phyloP scores from a whole-genome alignment of 1,140 invertebrate species.

The Archegozetes longisetosus region DNA sequence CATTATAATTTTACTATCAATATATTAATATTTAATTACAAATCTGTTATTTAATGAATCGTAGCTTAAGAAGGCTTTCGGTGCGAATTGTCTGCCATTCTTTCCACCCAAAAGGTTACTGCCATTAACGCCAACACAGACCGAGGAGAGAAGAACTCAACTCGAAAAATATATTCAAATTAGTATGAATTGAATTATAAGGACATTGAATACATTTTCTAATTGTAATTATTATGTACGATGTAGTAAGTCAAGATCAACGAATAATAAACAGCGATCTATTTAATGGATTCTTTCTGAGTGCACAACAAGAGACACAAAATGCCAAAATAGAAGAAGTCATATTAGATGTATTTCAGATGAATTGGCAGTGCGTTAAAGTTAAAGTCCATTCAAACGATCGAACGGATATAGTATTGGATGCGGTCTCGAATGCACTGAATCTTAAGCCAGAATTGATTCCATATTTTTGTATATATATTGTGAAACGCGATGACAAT shows the following conservation, averaged over 20 bases:
- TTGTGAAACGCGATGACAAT: slow-evolving; percentile 38
- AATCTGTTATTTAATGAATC: slow-evolving; percentile 10
- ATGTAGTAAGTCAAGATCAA: slow-evolving; percentile 63
- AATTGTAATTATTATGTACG: slow-evolving; percentile 27
- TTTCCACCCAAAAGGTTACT: slow-evolving; percentile 90
- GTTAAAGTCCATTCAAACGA: slow-evolving; percentile 63
- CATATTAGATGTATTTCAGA: slow-evolving; percentile 58
- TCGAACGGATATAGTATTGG: slow-evolving; percentile 58
- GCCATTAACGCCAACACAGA: slow-evolving; percentile 56
- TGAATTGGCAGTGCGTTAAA: slow-evolving; percentile 66
- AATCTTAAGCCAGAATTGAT: slow-evolving; percentile 55
- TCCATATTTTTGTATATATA: slow-evolving; percentile 73
- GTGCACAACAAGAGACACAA: slow-evolving; percentile 62
- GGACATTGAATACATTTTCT: slow-evolving; percentile 16
- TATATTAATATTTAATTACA: background rate
- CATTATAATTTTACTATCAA: background rate
- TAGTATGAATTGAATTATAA: slow-evolving; percentile 36
- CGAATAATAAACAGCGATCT: slow-evolving; percentile 55
- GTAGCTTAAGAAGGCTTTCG: slow-evolving; percentile 34
- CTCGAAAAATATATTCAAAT: slow-evolving; percentile 87
- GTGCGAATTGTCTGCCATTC: slow-evolving; percentile 40
- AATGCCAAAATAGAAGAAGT: slow-evolving; percentile 44
- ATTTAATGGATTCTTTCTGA: slow-evolving; percentile 69
- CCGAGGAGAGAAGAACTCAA: slow-evolving; percentile 67
- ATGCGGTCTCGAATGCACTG: slow-evolving; percentile 53